Evolutionary conservation across 2,797 vertebrate species (phyloP).

Genomic region (Enteromius anoplus): DNA sequence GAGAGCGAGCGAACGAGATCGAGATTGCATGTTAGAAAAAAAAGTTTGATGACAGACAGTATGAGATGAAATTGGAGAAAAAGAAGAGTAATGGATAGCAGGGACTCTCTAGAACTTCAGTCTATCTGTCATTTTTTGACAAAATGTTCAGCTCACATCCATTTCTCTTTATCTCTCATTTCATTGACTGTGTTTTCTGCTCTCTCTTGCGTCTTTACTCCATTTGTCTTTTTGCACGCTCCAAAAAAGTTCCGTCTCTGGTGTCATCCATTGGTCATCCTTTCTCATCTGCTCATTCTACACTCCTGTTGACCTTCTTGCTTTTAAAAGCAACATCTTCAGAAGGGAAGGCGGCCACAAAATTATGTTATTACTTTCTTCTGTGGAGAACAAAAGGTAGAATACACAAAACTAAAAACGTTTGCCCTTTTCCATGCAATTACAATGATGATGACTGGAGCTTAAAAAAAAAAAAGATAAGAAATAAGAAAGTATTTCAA

Average conservation of each 20-base stretch:
- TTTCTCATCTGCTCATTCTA: conserved; percentile 8
- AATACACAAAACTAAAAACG: neutral
- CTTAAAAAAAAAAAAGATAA: neutral
- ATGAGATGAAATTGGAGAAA: conserved; percentile 34
- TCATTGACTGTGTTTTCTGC: conserved; percentile 35
- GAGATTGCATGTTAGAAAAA: conserved; percentile 18
- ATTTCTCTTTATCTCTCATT: conserved; percentile 48
- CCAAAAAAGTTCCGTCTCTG: conserved; percentile 22
- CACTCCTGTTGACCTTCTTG: neutral
- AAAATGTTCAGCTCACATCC: conserved; percentile 31
- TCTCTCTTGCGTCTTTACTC: conserved; percentile 11
- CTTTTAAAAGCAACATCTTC: neutral
- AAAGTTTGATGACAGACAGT: conserved; percentile 22
- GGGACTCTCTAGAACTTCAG: conserved; percentile 18
- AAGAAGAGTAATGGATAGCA: conserved; percentile 29
- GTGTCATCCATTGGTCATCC: conserved; percentile 29
- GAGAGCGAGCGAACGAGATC: neutral
- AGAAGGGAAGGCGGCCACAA: neutral
- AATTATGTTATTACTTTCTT: no score
- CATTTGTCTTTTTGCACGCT: conserved; percentile 23
- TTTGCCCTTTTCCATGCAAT: neutral
- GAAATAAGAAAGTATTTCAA: neutral
- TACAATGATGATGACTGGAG: neutral
- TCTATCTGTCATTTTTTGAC: conserved; percentile 35
- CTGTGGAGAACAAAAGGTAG: neutral